Base-by-base conservation (phyloP, 2,888 invertebrate genomes). In the Ctena decussata region DNA sequence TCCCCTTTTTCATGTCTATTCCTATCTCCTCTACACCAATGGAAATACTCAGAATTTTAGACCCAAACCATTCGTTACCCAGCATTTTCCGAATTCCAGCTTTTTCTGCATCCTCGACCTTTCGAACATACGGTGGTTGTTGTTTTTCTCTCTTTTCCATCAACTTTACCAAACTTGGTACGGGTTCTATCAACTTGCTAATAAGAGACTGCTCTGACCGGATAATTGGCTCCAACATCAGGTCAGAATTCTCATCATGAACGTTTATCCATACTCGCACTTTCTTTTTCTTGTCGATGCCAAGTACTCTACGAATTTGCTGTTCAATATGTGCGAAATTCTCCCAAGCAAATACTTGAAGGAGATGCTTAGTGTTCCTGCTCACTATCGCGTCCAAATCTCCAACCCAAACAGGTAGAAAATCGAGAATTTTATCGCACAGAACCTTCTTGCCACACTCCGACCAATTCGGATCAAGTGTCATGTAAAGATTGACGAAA, bases 291-390 rank as follows among this genome's bases (percentile, higher is more conserved):
- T 21, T 37, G 39, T 82, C 71, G 24, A 89, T 44, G 18, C 32
- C 53, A 2, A 86, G 60, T 0, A 70, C 65, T 53, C 76, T 53
- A 44, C 82, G 80, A 18, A 83, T 53, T 44, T 89, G 89, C 12
- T 79, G 65, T 46, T 85, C 77, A 46, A 87, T 72, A 49, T 85
- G 85, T 1, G 60, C 65, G 6, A 90, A 53, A 60, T 37, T 81
- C 11, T 90, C 90, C 90, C 88, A 90, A 0, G 84, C 86, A 76
- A 79, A 87, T 27, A 88, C 77, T 30, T 75, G 78, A 8, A 86
- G 1, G 15, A 49, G 18, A 24, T 73, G 72, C n/a, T 78, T 32
- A 12, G 78, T 72, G 30, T 85, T 77, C 32, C 57, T 70, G 21
- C 39, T 24, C 27, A 84, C 76, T 5, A 89, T 24, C 15, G 86